phyloP scores from a whole-genome alignment of 1,140 invertebrate genomes.

The Dendroctonus ponderosae region DNA sequence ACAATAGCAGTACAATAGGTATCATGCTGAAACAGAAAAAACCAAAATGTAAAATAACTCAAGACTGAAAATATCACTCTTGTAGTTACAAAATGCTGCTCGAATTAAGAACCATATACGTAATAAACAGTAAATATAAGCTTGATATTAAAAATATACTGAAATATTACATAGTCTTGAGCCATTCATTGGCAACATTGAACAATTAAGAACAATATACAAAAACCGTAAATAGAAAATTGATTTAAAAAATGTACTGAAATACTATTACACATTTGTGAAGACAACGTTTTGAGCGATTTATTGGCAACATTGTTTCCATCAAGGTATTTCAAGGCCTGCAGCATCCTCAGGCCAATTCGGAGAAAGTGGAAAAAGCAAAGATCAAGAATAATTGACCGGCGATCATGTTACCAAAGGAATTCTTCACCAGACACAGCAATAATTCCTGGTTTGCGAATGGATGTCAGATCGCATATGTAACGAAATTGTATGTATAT shows the following conservation, averaged over 20 bases:
- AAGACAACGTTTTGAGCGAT: background rate
- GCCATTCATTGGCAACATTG: background rate
- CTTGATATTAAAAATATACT: background rate
- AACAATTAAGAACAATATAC: background rate
- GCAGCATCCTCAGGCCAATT: slow-evolving; percentile 1
- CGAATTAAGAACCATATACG: background rate
- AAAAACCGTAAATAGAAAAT: background rate
- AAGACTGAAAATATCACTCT: too few relatives aligned
- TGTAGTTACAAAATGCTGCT: too few relatives aligned
- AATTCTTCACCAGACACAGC: too few relatives aligned
- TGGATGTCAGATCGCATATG: too few relatives aligned
- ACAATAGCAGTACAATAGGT: too few relatives aligned
- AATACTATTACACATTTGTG: background rate
- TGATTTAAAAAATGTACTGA: background rate
- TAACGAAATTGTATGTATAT: too few relatives aligned
- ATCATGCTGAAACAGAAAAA: too few relatives aligned
- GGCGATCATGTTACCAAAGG: too few relatives aligned
- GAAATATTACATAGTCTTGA: background rate
- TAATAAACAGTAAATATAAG: background rate
- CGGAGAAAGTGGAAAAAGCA: slow-evolving; percentile 26
- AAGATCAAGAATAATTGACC: background rate
- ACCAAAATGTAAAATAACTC: too few relatives aligned
- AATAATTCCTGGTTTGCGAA: too few relatives aligned
- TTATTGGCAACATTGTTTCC: slow-evolving; percentile 1
- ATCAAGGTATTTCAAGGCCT: slow-evolving; percentile 14